Conservation (phyloP, 2,797 vertebrate genomes). For the Hoplostethus atlanticus region DNA sequence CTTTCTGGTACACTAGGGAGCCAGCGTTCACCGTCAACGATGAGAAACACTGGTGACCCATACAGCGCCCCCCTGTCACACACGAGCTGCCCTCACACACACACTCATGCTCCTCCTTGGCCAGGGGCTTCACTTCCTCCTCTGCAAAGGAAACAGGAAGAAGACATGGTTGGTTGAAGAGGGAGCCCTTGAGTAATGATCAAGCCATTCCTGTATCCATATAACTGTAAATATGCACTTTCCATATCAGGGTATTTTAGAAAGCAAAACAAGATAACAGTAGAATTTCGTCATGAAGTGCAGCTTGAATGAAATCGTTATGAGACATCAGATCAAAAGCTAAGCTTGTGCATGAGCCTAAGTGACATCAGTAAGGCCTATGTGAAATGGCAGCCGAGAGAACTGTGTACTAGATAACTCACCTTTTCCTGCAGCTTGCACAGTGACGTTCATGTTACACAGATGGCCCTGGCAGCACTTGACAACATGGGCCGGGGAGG, state of each 20-base stretch:
- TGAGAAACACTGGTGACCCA: slow-evolving; percentile 94
- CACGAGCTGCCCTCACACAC: slow-evolving; percentile 95
- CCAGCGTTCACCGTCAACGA: slow-evolving; percentile 90
- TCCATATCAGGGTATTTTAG: neutral
- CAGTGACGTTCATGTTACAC: slow-evolving; percentile 96
- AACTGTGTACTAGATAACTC: slow-evolving; percentile 65
- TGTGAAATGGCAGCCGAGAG: slow-evolving; percentile 39
- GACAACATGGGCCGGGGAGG: slow-evolving; percentile 89
- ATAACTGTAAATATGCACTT: neutral
- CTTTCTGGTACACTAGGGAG: slow-evolving; percentile 91
- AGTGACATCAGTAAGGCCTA: slow-evolving; percentile 20
- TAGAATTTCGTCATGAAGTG: neutral
- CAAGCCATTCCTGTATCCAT: neutral
- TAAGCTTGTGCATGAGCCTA: slow-evolving; percentile 9
- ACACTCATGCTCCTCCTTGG: slow-evolving; percentile 89
- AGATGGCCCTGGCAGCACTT: slow-evolving; percentile 97
- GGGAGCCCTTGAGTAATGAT: neutral
- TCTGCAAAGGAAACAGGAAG: slow-evolving; percentile 76
- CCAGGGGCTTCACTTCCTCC: slow-evolving; percentile 82
- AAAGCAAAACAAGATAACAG: neutral
- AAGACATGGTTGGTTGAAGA: neutral
- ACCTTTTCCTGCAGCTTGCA: slow-evolving; percentile 91
- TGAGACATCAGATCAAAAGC: neutral
- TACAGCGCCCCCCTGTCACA: slow-evolving; percentile 88
- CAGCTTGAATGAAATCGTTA: neutral